Conservation (phyloP, 1,140 invertebrate genomes). For the Bombus breviceps region DNA sequence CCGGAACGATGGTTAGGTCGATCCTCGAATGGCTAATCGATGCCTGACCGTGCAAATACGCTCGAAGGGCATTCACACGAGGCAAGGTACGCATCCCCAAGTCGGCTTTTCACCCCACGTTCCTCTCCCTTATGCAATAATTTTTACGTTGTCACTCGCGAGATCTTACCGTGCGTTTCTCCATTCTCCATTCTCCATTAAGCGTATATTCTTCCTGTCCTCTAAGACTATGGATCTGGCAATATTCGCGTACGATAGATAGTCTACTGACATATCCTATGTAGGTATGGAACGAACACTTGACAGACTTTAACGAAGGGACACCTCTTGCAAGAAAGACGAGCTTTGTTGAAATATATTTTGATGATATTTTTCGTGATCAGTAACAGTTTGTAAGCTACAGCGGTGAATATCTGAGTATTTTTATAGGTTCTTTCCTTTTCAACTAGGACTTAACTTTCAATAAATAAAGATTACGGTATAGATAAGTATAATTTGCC, state of each 20-base stretch:
- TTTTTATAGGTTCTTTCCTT: too few species aligned
- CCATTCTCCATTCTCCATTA: background rate
- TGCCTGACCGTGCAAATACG: conserved; percentile 64
- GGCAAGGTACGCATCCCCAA: conserved; percentile 49
- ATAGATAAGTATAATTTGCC: too few species aligned
- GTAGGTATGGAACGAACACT: too few species aligned
- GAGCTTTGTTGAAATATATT: background rate
- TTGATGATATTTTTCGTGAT: background rate
- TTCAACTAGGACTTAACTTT: too few species aligned
- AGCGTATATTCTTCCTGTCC: background rate
- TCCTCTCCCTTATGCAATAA: conserved; percentile 52
- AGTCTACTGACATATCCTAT: too few species aligned
- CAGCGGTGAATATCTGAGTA: too few species aligned
- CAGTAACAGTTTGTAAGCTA: too few species aligned
- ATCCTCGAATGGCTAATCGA: conserved; percentile 70
- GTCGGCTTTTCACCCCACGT: conserved; percentile 35
- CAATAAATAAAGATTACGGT: too few species aligned
- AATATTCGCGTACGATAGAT: too few species aligned
- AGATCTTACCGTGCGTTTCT: conserved; percentile 25
- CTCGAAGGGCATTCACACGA: conserved; percentile 48
- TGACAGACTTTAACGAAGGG: background rate
- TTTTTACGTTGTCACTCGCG: conserved; percentile 59
- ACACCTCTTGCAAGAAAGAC: background rate
- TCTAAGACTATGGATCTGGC: background rate
- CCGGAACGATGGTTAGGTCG: conserved; percentile 50